These are phyloP conservation scores for Drosophila eugracilis DNA, from an alignment of 1,140 invertebrate genomes.

Conservation along the genomic window DNA sequence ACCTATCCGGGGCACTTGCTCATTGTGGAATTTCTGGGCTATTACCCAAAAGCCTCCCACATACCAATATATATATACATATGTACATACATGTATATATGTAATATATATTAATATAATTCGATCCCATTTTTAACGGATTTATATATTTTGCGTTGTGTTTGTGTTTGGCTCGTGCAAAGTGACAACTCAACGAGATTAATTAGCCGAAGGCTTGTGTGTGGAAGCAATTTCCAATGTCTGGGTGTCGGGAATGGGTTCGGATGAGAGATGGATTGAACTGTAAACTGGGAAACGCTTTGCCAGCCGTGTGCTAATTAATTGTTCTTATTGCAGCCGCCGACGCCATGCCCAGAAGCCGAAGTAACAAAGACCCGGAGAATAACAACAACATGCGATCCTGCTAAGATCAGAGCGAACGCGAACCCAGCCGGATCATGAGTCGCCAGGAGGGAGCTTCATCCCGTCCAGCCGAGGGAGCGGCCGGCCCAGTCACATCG, in stretches of 20 bases:
- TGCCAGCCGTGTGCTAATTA: slow-evolving; percentile 65
- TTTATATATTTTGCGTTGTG: slow-evolving; percentile 29
- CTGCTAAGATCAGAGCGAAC: slow-evolving; percentile 40
- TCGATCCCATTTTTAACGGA: slow-evolving; percentile 37
- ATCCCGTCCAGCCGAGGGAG: slow-evolving; percentile 8
- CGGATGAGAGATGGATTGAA: slow-evolving; percentile 1
- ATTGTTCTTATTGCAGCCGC: slow-evolving; percentile 45
- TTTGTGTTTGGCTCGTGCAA: slow-evolving; percentile 34
- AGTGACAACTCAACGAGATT: slow-evolving; percentile 70
- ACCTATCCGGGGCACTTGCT: slow-evolving; percentile 10
- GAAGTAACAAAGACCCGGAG: slow-evolving; percentile 19
- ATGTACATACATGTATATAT: too few relatives aligned
- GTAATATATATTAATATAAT: slow-evolving; percentile 25
- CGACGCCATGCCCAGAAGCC: slow-evolving; percentile 53
- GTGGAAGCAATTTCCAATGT: slow-evolving; percentile 61
- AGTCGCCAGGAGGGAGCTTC: slow-evolving; percentile 59
- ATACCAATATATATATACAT: slow-evolving; percentile 4
- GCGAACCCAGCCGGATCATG: slow-evolving; percentile 44
- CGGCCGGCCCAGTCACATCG: slow-evolving; percentile 20
- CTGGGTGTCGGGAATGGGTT: slow-evolving; percentile 11
- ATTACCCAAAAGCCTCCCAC: slow-evolving; percentile 11
- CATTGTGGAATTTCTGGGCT: slow-evolving; percentile 22
- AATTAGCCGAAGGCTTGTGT: slow-evolving; percentile 45
- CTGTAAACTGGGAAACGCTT: slow-evolving; percentile 13
- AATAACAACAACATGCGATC: slow-evolving; percentile 47